Percentiles rank a stretch among this genome's conserved stretches.
phyloP scores from a whole-genome alignment of 2,888 invertebrate genomes.

The Hydrotaea diabolus region DNA sequence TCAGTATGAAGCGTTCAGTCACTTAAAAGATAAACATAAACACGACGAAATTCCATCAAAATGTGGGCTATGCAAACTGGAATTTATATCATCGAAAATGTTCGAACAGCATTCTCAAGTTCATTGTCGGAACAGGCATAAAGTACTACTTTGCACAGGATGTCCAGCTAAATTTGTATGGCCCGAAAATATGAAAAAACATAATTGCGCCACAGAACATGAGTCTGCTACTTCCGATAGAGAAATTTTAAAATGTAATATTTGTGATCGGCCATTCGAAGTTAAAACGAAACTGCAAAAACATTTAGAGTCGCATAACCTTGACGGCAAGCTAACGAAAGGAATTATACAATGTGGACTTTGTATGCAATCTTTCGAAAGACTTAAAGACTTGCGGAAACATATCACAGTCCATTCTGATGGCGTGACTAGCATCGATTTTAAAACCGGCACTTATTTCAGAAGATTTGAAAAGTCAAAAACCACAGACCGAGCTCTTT shows the following conservation, averaged over 20 bases:
- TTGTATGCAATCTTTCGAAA: slow-evolving; percentile 70
- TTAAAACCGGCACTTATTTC: slow-evolving; percentile 70
- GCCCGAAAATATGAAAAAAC: slow-evolving; percentile 75
- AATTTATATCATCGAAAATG: slow-evolving; percentile 82
- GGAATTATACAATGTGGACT: slow-evolving; percentile 71
- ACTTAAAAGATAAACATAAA: slow-evolving; percentile 75
- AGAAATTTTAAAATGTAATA: slow-evolving; percentile 81
- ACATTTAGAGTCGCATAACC: slow-evolving; percentile 76
- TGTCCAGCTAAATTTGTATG: slow-evolving; percentile 79
- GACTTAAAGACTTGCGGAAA: slow-evolving; percentile 69
- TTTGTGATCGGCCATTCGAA: slow-evolving; percentile 77
- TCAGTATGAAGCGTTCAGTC: slow-evolving; percentile 74
- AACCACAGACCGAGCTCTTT: slow-evolving; percentile 50
- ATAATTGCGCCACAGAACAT: slow-evolving; percentile 71
- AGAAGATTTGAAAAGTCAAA: slow-evolving; percentile 61
- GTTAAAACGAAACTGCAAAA: slow-evolving; percentile 76
- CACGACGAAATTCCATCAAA: slow-evolving; percentile 81
- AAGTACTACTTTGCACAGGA: slow-evolving; percentile 73
- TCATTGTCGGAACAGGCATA: slow-evolving; percentile 77
- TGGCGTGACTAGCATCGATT: slow-evolving; percentile 72
- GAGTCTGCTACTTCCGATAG: slow-evolving; percentile 27
- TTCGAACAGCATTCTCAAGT: slow-evolving; percentile 82
- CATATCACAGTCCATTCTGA: slow-evolving; percentile 73
- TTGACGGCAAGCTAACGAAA: slow-evolving; percentile 62
- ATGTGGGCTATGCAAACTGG: slow-evolving; percentile 82